These are phyloP conservation scores for Amphipoea oculea DNA, from an alignment of 2,888 invertebrate genomes.

Conservation along the genomic window DNA sequence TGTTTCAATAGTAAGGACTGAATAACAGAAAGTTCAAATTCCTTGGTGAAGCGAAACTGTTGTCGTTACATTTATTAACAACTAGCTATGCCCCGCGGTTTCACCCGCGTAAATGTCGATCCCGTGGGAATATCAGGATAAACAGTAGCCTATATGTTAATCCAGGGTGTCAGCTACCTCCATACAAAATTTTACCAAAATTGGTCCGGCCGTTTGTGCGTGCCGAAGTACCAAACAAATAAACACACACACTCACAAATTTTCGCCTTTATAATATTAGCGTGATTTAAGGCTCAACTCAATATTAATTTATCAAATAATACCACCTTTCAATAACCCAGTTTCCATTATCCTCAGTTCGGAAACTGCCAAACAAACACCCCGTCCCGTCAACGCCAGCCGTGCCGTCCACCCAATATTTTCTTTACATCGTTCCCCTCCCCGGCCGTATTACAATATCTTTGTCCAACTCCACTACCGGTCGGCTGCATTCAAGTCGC, in stretches of 20 bases:
- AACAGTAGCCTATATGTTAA: too few relatives aligned
- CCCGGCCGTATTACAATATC: constrained; percentile 47
- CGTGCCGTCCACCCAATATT: constrained; percentile 43
- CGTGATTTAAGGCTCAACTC: too few relatives aligned
- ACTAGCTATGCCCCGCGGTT: too few relatives aligned
- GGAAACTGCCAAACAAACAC: constrained; percentile 44
- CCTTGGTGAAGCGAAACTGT: neutral
- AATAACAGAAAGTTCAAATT: neutral
- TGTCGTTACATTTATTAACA: neutral
- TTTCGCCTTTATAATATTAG: too few relatives aligned
- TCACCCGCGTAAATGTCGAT: too few relatives aligned
- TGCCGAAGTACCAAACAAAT: too few relatives aligned
- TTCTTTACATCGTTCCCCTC: constrained; percentile 31
- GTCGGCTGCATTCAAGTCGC: constrained; percentile 51
- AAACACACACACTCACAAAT: too few relatives aligned
- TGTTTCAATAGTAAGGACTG: too few relatives aligned
- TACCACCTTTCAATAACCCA: constrained; percentile 1
- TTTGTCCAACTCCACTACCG: constrained; percentile 31
- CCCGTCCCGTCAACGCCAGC: constrained; percentile 26
- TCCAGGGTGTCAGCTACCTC: too few relatives aligned
- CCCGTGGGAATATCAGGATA: too few relatives aligned
- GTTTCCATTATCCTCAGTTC: neutral
- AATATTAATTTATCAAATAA: neutral
- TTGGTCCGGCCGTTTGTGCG: too few relatives aligned
- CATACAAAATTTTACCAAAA: too few relatives aligned